Base-by-base conservation (phyloP, 2,797 vertebrate genomes). In the Apogon hyalosoma region DNA sequence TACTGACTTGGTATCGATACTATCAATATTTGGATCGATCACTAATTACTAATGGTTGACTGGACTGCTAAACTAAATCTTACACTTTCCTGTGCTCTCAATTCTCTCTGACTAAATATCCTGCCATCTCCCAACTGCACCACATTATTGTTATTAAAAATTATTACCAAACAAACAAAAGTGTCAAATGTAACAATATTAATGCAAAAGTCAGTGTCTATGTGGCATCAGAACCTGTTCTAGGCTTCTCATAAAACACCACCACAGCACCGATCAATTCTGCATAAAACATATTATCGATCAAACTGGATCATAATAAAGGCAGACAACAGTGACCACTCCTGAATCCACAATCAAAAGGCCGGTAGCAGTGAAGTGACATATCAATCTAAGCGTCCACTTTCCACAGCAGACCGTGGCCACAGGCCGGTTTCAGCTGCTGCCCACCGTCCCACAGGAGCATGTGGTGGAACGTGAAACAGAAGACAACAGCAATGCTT, bases 401-500 rank as follows among this genome's bases (percentile, higher is more conserved):
- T 19, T 50, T 57, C 73, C 48, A 56, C 39, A 60, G 48, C 45
- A 18, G 18, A 45, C 19, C 38, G 65, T 50, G 50, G 61, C 55
- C 67, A 63, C 77, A 77, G 41, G 63, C 60, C 53, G 70, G 43
- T 62, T 55, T 77, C 50, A 64, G 58, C 68, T 58, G 65, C 70
- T 45, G 39, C 63, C 55, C 52, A 6, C 63, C 4, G 42, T 71
- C 67, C 68, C 73, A 6, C 57, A n/a, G 70, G 77, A 56, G 16
- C 13, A 16, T 75, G 70, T 38, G 68, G 68, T 52, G 45, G 49
- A 14, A 61, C 54, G 56, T 63, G 71, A 78, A 80, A 79, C 64
- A 47, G 21, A 55, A 79, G 70, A 21, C 64, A 71, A 36, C 55
- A 61, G 65, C 60, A 74, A 83, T 80, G 69, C 52, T 76, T 69